Conservation (phyloP, 2,888 invertebrate genomes). For the Luffia ferchaultella region DNA sequence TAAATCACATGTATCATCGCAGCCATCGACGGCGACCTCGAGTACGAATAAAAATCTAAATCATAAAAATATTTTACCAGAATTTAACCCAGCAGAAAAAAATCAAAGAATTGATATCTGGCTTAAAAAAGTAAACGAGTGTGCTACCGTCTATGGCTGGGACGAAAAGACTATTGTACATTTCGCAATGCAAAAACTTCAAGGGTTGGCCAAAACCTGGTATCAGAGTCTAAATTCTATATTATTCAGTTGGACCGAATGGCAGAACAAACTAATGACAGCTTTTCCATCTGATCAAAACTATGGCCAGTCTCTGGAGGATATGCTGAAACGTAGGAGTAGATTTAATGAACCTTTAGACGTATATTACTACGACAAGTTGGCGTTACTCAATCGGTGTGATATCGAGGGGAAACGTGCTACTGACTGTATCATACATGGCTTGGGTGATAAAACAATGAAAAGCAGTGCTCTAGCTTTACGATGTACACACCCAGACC, state of each 20-base stretch:
- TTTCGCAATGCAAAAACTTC: slow-evolving; percentile 16
- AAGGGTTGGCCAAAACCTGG: slow-evolving; percentile 15
- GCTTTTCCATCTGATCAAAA: no score
- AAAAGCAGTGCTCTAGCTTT: not conserved
- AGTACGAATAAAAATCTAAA: not conserved
- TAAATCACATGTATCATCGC: not conserved
- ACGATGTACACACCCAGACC: not conserved
- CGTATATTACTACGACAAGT: not conserved
- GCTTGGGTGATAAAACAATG: not conserved
- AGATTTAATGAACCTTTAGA: not conserved
- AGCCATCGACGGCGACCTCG: not conserved
- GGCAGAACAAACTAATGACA: slow-evolving; percentile 11
- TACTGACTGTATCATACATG: not conserved
- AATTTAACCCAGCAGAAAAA: not conserved
- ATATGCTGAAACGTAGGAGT: slow-evolving; percentile 9
- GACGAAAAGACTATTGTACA: slow-evolving; percentile 13
- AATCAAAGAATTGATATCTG: not conserved
- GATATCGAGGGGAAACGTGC: not conserved
- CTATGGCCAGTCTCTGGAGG: slow-evolving; percentile 12
- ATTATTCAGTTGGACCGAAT: slow-evolving; percentile 14
- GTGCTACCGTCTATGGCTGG: slow-evolving; percentile 7
- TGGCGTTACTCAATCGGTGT: not conserved
- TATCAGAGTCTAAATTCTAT: slow-evolving; percentile 15
- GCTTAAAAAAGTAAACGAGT: not conserved
- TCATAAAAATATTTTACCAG: not conserved